These are phyloP conservation scores for Craterocephalus amniculus DNA, from an alignment of 2,797 vertebrate genomes.

Conservation along the genomic window DNA sequence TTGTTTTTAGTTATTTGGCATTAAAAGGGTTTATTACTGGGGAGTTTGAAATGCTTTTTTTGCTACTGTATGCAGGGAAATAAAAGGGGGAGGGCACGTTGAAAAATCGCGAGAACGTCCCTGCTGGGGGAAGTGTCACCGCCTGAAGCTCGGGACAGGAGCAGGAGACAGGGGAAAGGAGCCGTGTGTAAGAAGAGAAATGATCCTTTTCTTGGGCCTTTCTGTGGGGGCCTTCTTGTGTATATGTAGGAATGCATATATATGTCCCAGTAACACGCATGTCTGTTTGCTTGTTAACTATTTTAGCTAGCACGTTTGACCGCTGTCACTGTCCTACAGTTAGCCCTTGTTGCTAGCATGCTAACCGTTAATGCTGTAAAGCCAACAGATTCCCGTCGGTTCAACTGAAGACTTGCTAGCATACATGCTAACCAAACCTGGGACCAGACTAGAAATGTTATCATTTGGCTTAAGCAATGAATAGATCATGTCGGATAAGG, in stretches of 20 bases:
- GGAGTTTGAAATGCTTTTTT: too few species aligned
- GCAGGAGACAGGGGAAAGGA: constrained; percentile 32
- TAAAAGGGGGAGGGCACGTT: too few species aligned
- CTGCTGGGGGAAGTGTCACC: constrained; percentile 56
- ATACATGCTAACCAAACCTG: neutral
- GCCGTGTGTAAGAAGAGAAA: constrained; percentile 50
- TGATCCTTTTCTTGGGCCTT: constrained; percentile 11
- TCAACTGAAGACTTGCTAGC: constrained; percentile 16
- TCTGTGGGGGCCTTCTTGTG: neutral
- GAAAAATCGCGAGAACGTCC: constrained; percentile 70
- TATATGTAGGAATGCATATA: accelerated
- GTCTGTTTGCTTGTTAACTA: neutral
- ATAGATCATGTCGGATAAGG: neutral
- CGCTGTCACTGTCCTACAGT: constrained; percentile 70
- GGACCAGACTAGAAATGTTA: neutral
- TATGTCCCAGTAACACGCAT: accelerated
- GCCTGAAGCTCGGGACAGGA: constrained; percentile 58
- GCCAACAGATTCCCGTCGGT: constrained; percentile 39
- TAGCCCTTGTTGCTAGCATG: constrained; percentile 60
- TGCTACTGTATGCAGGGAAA: too few species aligned
- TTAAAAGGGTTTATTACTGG: too few species aligned
- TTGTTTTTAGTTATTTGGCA: neutral
- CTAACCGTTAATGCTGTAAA: constrained; percentile 49
- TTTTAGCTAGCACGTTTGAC: constrained; percentile 59
- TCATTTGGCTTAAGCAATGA: neutral